Percentiles rank a stretch among this genome's conserved stretches.
Conservation (phyloP, 1,140 invertebrate genomes). For the Drosophila burlai region DNA sequence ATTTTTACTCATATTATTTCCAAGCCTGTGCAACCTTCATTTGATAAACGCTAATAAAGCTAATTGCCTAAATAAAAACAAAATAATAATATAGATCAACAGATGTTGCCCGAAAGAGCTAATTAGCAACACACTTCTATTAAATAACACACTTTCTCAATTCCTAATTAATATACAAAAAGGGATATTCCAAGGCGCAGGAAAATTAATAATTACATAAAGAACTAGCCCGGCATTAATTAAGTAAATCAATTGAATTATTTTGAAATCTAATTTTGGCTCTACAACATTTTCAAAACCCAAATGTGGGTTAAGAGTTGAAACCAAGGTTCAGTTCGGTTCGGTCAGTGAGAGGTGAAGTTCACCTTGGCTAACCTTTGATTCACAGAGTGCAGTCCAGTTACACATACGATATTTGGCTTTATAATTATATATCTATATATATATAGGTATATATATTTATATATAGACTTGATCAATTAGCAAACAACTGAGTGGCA, state of each 20-base stretch:
- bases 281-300: neutral
- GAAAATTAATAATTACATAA: neutral
- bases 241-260: neutral
- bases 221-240: neutral
- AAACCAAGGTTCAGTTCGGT: neutral
- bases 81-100: slow-evolving; percentile 8
- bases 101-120: slow-evolving; percentile 4
- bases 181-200: neutral
- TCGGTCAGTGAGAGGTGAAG: slow-evolving; percentile 22
- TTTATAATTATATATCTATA: slow-evolving; percentile 23
- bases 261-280: neutral
- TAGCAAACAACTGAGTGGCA: slow-evolving; percentile 24
- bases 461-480: slow-evolving; percentile 23
- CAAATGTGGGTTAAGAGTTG: slow-evolving; percentile 5
- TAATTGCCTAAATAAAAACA: slow-evolving; percentile 20
- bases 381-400: slow-evolving; percentile 15
- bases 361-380: slow-evolving; percentile 40
- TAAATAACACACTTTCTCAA: slow-evolving; percentile 8
- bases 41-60: slow-evolving; percentile 27
- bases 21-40: slow-evolving; percentile 7
- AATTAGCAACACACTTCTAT: slow-evolving; percentile 27
- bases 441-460: neutral
- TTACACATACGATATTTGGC: slow-evolving; percentile 20
- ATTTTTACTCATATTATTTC: neutral
- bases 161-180: neutral